A percentile compares a stretch with the other conserved stretches of the same genome.
Evolutionary conservation across 1,140 invertebrate species (phyloP).

Genomic region (Cydia strobilella): DNA sequence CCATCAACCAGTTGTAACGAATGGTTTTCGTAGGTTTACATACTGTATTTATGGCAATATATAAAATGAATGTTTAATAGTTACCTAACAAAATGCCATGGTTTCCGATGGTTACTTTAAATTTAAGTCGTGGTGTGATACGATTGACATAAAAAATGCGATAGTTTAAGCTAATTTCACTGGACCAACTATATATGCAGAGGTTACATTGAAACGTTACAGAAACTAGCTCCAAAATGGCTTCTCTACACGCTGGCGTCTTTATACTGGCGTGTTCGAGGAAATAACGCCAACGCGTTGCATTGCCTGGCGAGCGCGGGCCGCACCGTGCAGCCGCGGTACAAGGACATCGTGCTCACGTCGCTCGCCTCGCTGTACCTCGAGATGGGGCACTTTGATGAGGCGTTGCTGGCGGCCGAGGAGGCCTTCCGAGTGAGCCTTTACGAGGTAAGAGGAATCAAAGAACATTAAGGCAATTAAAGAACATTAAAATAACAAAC

Average conservation of each 20-base stretch:
- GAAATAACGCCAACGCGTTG: conserved; percentile 83
- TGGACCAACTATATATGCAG: too few relatives aligned
- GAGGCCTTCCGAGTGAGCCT: conserved; percentile 82
- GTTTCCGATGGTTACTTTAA: too few relatives aligned
- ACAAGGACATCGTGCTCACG: conserved; percentile 81
- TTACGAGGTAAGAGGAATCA: conserved; percentile 83
- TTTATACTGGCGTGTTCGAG: conserved; percentile 85
- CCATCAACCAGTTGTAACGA: too few relatives aligned
- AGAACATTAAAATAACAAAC: too few relatives aligned
- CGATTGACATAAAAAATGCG: too few relatives aligned
- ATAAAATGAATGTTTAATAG: too few relatives aligned
- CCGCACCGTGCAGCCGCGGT: conserved; percentile 66
- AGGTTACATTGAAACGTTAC: conserved; percentile 39
- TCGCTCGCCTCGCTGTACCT: conserved; percentile 84
- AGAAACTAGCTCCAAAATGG: conserved; percentile 86
- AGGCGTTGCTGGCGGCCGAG: conserved; percentile 80
- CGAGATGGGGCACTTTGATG: conserved; percentile 83
- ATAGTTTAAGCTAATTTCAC: too few relatives aligned
- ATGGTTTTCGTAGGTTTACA: too few relatives aligned
- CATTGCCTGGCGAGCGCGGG: conserved; percentile 83
- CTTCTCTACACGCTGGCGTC: conserved; percentile 83
- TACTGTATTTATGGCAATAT: too few relatives aligned
- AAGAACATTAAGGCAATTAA: too few relatives aligned
- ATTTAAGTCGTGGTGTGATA: too few relatives aligned
- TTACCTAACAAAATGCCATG: too few relatives aligned